phyloP scores from a whole-genome alignment of 1,140 invertebrate species.

The Drosophila elegans region DNA sequence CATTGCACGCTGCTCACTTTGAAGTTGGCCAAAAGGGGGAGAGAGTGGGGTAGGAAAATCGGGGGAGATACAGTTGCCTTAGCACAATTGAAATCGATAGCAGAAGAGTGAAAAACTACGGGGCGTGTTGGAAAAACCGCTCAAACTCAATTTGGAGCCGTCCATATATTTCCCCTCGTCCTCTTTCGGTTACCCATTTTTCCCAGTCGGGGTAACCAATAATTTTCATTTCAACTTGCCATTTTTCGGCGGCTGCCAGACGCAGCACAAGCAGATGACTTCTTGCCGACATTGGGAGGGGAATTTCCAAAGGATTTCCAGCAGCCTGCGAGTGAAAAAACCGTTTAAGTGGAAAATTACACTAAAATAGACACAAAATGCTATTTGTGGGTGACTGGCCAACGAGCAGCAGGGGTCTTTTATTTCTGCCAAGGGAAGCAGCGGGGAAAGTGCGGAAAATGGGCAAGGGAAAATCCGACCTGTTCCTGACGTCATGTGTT shows the following conservation, averaged over 20 bases:
- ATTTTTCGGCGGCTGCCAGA: slow-evolving; percentile 65
- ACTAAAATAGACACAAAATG: slow-evolving; percentile 81
- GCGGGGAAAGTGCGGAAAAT: slow-evolving; percentile 1
- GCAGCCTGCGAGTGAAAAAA: slow-evolving; percentile 34
- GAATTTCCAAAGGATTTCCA: slow-evolving; percentile 15
- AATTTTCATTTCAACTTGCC: slow-evolving; percentile 75
- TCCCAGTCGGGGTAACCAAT: slow-evolving; percentile 47
- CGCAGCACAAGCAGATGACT: slow-evolving; percentile 54
- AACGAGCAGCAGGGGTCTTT: slow-evolving; percentile 32
- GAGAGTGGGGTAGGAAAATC: slow-evolving; percentile 6
- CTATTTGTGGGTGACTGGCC: slow-evolving; percentile 62
- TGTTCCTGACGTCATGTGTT: slow-evolving; percentile 40
- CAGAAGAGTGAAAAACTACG: slow-evolving; percentile 62
- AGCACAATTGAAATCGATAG: slow-evolving; percentile 80
- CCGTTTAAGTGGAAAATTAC: slow-evolving; percentile 78
- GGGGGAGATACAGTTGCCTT: slow-evolving; percentile 52
- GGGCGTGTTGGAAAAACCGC: slow-evolving; percentile 54
- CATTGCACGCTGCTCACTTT: slow-evolving; percentile 69
- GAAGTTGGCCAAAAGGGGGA: slow-evolving; percentile 60
- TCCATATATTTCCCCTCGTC: slow-evolving; percentile 35
- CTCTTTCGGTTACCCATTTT: slow-evolving; percentile 14
- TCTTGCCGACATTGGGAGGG: slow-evolving; percentile 22
- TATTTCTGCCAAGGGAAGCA: not conserved
- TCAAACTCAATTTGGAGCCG: slow-evolving; percentile 74
- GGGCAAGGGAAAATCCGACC: slow-evolving; percentile 11